Percentiles rank a stretch among this genome's conserved stretches.
Conservation (phyloP, 1,140 invertebrate species). For the Brachionus calyciflorus region DNA sequence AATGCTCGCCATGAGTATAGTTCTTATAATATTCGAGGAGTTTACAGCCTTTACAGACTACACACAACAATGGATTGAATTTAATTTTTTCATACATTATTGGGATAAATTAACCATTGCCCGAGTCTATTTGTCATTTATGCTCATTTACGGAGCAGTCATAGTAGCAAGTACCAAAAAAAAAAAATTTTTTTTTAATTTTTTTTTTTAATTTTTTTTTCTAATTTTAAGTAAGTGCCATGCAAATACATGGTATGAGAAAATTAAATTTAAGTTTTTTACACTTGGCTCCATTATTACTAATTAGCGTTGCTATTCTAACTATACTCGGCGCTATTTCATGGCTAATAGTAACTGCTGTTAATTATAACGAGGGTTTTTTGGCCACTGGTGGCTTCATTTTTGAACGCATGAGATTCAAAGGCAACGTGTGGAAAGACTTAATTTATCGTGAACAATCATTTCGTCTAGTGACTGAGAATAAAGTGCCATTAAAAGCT, state of each 20-base stretch:
- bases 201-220: not conserved
- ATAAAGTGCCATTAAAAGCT: conserved; percentile 7
- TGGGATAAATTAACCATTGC: conserved; percentile 47
- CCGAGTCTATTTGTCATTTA: conserved; percentile 15
- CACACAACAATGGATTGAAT: conserved; percentile 46
- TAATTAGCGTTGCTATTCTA: conserved; percentile 22
- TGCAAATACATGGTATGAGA: conserved; percentile 43
- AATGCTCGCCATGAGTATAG: conserved; percentile 17
- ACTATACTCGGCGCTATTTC: conserved; percentile 35
- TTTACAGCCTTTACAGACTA: conserved; percentile 43
- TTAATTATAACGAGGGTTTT: conserved; percentile 45
- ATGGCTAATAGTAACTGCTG: conserved; percentile 44
- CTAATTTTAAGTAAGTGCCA: conserved; percentile 1
- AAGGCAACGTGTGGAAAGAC: conserved; percentile 47
- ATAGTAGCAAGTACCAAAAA: conserved; percentile 4
- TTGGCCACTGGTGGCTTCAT: conserved; percentile 37
- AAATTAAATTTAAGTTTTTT: conserved; percentile 25
- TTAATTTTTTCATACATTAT: conserved; percentile 47
- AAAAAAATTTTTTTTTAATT: not conserved
- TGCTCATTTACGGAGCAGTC: conserved; percentile 41
- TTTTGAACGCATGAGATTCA: conserved; percentile 43
- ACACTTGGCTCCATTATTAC: conserved; percentile 4
- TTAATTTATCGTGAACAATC: conserved; percentile 44
- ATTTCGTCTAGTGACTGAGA: conserved; percentile 10
- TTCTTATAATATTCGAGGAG: conserved; percentile 42